phyloP scores from a whole-genome alignment of 2,797 vertebrate species.

The Garrulus glandarius region DNA sequence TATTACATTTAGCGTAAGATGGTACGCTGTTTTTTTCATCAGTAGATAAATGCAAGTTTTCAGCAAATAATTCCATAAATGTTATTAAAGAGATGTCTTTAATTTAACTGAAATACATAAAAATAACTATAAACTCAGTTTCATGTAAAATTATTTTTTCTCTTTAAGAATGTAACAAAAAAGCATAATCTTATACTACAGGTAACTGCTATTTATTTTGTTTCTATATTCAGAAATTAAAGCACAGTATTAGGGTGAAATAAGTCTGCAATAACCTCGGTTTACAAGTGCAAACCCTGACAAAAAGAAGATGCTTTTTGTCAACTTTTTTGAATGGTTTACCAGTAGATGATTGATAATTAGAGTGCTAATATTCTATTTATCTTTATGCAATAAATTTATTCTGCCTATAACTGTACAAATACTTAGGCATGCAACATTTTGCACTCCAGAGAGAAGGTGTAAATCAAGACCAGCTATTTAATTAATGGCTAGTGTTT shows the following conservation, averaged over 20 bases:
- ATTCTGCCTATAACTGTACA: not conserved
- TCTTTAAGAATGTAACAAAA: not conserved
- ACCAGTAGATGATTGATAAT: not conserved
- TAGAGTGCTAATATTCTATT: not conserved
- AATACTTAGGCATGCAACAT: not conserved
- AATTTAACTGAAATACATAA: not conserved
- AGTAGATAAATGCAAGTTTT: not conserved
- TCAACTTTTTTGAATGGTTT: not conserved
- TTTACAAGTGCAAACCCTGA: not conserved
- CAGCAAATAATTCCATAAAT: not conserved
- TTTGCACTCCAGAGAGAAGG: not conserved
- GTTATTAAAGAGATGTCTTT: not conserved
- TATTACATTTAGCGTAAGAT: not conserved
- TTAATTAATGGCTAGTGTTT: not conserved
- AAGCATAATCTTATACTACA: not conserved
- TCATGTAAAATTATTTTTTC: not conserved
- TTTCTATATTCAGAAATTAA: not conserved
- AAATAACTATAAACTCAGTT: not conserved
- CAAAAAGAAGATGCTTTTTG: not conserved
- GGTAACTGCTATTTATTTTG: not conserved
- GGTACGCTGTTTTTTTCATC: not conserved
- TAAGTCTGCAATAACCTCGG: not conserved
- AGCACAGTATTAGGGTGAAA: not conserved
- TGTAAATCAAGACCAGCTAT: not conserved
- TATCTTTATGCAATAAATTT: not conserved